Conservation (phyloP, 2,888 invertebrate species). For the Ceraclea dissimilis region DNA sequence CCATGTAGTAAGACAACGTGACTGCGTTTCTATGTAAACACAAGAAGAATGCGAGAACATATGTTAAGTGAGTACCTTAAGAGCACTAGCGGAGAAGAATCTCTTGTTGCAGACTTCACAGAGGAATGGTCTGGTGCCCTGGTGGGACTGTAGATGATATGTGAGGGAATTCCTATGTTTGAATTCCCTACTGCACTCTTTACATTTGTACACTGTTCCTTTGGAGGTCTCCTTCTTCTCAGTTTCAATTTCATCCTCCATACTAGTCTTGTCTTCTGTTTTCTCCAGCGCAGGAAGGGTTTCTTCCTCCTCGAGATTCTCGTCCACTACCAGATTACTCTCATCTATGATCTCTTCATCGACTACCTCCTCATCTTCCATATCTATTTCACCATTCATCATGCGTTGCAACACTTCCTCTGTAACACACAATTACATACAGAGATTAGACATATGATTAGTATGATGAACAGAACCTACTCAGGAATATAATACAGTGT, state of each 20-base stretch:
- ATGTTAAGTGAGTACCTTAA: too few relatives aligned
- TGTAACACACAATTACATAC: conserved; percentile 27
- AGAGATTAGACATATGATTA: too few relatives aligned
- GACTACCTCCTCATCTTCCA: conserved; percentile 20
- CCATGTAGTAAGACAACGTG: too few relatives aligned
- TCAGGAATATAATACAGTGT: too few relatives aligned
- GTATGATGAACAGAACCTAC: too few relatives aligned
- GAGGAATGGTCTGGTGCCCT: conserved; percentile 66
- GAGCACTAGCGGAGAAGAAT: conserved; percentile 74
- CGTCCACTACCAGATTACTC: conserved; percentile 9
- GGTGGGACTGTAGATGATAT: conserved; percentile 76
- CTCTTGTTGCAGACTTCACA: conserved; percentile 76
- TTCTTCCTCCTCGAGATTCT: conserved; percentile 8
- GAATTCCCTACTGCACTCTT: conserved; percentile 66
- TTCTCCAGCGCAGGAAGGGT: conserved; percentile 15
- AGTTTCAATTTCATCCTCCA: conserved; percentile 25
- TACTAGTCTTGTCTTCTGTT: conserved; percentile 12
- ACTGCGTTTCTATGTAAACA: neutral
- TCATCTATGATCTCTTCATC: conserved; percentile 28
- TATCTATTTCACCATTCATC: conserved; percentile 36
- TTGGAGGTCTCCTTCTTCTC: conserved; percentile 20
- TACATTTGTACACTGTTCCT: conserved; percentile 41
- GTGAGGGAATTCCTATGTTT: conserved; percentile 76
- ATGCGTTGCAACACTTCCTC: conserved; percentile 43
- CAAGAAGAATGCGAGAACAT: neutral